Evolutionary conservation across 2,888 invertebrate genomes (phyloP).

Genomic region (Agelastica alni): DNA sequence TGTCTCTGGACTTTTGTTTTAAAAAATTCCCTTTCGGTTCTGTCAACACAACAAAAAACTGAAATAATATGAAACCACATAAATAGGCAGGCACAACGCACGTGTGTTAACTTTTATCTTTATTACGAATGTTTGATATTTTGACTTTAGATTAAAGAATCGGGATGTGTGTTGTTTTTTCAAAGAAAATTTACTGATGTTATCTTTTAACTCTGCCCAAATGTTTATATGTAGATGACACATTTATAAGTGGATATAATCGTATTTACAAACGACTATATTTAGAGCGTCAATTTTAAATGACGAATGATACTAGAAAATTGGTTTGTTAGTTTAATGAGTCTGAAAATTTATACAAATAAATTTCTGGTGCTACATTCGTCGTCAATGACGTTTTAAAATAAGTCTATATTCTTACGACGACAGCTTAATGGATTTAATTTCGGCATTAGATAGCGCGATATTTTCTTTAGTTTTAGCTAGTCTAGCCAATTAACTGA

Average conservation of each 20-base stretch:
- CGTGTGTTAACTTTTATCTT: slow-evolving; percentile 47
- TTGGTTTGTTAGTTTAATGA: slow-evolving; percentile 6
- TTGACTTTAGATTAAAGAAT: slow-evolving; percentile 43
- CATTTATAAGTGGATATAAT: slow-evolving; percentile 44
- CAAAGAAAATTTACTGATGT: slow-evolving; percentile 44
- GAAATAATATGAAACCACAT: slow-evolving; percentile 33
- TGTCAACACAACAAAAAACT: slow-evolving; percentile 26
- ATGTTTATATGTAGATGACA: slow-evolving; percentile 47
- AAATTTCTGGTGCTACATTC: too few species aligned
- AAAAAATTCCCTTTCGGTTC: too few species aligned
- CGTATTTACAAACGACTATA: slow-evolving; percentile 33
- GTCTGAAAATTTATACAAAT: slow-evolving; percentile 15
- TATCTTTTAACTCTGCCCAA: slow-evolving; percentile 41
- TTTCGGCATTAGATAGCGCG: too few species aligned
- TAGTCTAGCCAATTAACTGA: too few species aligned
- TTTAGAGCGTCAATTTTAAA: slow-evolving; percentile 19
- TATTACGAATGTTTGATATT: slow-evolving; percentile 48
- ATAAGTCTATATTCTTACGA: too few species aligned
- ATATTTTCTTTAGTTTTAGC: too few species aligned
- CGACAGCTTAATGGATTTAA: too few species aligned
- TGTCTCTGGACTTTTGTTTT: too few species aligned
- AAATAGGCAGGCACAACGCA: slow-evolving; percentile 36
- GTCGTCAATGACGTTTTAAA: too few species aligned
- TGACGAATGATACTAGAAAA: slow-evolving; percentile 9
- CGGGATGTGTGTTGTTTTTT: slow-evolving; percentile 41